phyloP scores from a whole-genome alignment of 2,888 invertebrate species.

The Ypsolopha sequella region DNA sequence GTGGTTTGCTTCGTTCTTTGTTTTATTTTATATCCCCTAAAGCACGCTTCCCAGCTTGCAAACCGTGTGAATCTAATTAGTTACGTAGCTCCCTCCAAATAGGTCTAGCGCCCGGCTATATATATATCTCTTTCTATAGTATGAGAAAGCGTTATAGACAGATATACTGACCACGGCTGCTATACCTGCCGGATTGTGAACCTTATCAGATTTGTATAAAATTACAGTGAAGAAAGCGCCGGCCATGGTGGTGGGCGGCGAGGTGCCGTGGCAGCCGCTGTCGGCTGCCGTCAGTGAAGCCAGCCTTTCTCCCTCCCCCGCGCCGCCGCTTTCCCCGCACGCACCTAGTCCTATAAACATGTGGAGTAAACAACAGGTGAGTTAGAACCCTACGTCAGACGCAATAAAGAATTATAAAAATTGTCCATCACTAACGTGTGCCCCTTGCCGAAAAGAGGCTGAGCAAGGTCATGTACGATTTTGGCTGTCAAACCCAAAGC shows the following conservation, averaged over 20 bases:
- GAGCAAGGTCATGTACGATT: slow-evolving; percentile 13
- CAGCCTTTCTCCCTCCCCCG: slow-evolving; percentile 46
- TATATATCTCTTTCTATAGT: too few species aligned
- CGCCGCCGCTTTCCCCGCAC: slow-evolving; percentile 56
- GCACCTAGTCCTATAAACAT: slow-evolving; percentile 51
- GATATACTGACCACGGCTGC: too few species aligned
- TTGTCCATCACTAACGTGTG: slow-evolving; percentile 17
- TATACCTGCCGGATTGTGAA: too few species aligned
- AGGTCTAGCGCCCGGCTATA: too few species aligned
- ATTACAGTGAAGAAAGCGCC: slow-evolving; percentile 66
- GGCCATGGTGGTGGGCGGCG: slow-evolving; percentile 67
- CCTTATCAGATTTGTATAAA: too few species aligned
- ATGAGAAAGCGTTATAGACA: too few species aligned
- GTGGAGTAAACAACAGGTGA: slow-evolving; percentile 80
- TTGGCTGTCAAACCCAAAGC: slow-evolving; percentile 8
- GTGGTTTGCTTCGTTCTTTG: too few species aligned
- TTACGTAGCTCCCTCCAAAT: too few species aligned
- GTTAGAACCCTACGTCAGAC: slow-evolving; percentile 12
- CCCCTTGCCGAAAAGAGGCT: slow-evolving; percentile 11
- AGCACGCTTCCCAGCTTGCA: too few species aligned
- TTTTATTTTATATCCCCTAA: too few species aligned
- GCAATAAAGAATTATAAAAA: slow-evolving; percentile 21
- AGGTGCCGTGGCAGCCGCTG: slow-evolving; percentile 70
- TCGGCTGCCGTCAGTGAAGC: slow-evolving; percentile 57
- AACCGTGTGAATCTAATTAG: too few species aligned